These are phyloP conservation scores for Carterocephalus palaemon DNA, from an alignment of 2,888 invertebrate species.

Conservation along the genomic window DNA sequence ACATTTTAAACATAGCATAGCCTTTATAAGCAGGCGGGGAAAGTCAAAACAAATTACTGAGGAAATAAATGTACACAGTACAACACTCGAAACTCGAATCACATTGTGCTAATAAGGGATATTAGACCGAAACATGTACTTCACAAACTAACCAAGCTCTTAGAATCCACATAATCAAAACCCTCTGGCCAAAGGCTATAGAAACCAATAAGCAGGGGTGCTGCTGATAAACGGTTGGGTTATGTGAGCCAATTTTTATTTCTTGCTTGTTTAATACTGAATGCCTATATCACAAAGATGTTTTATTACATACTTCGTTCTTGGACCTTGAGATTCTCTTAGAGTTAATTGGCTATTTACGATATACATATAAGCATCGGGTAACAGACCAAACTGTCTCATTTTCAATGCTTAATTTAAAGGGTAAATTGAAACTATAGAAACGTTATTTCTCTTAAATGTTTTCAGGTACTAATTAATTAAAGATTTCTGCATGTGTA, in stretches of 20 bases:
- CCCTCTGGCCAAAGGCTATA: not conserved
- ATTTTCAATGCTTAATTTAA: not conserved
- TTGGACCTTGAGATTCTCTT: not conserved
- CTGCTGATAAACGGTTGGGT: not conserved
- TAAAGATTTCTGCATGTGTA: no score
- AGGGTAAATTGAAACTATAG: no score
- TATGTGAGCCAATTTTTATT: no score
- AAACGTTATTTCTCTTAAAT: no score
- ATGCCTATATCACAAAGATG: constrained; percentile 10
- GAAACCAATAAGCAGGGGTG: not conserved
- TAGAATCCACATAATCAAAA: not conserved
- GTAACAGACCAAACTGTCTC: not conserved
- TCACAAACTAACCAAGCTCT: not conserved
- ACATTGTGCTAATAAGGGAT: no score
- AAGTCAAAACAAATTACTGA: no score
- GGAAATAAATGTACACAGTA: no score
- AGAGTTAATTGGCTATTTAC: constrained; percentile 12
- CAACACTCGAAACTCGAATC: no score
- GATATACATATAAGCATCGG: not conserved
- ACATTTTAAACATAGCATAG: no score
- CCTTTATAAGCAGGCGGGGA: no score
- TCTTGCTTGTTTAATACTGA: no score
- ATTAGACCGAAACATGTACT: not conserved
- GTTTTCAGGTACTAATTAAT: no score
- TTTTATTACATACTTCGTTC: constrained; percentile 12